These are phyloP conservation scores for Cardiocondyla obscurior DNA, from an alignment of 1,140 invertebrate genomes.

Conservation along the genomic window DNA sequence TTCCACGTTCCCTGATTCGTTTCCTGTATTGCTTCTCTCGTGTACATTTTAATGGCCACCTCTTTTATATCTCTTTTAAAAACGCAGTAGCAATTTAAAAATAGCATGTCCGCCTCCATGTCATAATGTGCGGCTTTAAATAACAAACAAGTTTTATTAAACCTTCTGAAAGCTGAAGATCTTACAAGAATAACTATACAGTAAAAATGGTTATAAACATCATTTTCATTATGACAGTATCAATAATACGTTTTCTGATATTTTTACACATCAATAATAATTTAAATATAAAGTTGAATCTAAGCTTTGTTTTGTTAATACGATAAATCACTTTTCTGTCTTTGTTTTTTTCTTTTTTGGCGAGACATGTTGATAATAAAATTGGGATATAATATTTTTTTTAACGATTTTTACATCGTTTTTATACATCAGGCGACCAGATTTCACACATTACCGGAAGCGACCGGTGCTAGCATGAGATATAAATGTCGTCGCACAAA, in stretches of 20 bases:
- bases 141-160: neutral
- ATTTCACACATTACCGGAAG: neutral
- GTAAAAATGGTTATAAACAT: neutral
- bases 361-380: neutral
- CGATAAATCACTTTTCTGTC: no score
- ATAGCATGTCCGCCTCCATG: neutral
- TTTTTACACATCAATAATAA: no score
- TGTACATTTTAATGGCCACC: neutral
- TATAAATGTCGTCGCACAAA: conserved; percentile 1
- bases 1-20: neutral
- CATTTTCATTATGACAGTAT: no score
- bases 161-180: neutral
- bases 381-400: neutral
- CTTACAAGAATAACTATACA: neutral
- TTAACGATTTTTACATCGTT: conserved; percentile 12
- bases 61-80: neutral
- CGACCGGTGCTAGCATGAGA: neutral
- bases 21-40: neutral
- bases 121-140: neutral
- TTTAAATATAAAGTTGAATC: conserved; percentile 12
- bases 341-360: neutral
- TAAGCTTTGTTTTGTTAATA: neutral
- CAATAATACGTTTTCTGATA: neutral
- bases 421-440: neutral
- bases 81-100: conserved; percentile 8